These are phyloP conservation scores for Rhagologus leucostigma DNA, from an alignment of 2,113 vertebrate species.

Conservation along the genomic window DNA sequence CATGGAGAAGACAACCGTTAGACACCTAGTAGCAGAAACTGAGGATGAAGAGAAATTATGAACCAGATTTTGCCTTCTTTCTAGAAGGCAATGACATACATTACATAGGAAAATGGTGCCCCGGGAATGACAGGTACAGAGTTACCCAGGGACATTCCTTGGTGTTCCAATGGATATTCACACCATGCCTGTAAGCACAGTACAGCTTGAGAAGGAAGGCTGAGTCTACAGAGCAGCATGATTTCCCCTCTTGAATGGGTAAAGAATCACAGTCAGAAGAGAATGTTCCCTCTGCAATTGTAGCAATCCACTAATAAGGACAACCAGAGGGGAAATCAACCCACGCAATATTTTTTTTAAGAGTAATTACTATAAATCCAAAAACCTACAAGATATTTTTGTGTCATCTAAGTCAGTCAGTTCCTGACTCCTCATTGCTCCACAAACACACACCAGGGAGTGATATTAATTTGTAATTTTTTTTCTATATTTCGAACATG, in stretches of 20 bases:
- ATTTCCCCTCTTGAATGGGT: background rate
- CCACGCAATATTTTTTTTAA: background rate
- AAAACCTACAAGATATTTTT: background rate
- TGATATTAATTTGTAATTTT: background rate
- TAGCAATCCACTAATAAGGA: background rate
- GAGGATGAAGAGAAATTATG: background rate
- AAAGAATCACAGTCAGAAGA: background rate
- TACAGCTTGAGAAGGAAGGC: background rate
- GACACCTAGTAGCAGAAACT: background rate
- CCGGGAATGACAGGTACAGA: background rate
- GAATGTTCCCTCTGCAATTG: background rate
- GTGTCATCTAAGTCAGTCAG: background rate
- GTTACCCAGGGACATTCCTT: background rate
- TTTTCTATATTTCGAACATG: background rate
- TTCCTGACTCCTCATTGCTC: background rate
- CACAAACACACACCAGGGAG: background rate
- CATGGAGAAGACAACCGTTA: background rate
- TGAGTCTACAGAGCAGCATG: background rate
- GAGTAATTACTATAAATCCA: background rate
- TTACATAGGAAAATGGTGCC: background rate
- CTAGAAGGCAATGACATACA: background rate
- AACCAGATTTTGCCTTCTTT: background rate
- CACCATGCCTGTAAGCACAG: background rate
- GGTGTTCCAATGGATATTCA: background rate
- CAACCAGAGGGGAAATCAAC: background rate